These are phyloP conservation scores for Tethya wilhelma DNA, from an alignment of 37 sponge, comb jelly and placozoan genomes.

Conservation along the genomic window DNA sequence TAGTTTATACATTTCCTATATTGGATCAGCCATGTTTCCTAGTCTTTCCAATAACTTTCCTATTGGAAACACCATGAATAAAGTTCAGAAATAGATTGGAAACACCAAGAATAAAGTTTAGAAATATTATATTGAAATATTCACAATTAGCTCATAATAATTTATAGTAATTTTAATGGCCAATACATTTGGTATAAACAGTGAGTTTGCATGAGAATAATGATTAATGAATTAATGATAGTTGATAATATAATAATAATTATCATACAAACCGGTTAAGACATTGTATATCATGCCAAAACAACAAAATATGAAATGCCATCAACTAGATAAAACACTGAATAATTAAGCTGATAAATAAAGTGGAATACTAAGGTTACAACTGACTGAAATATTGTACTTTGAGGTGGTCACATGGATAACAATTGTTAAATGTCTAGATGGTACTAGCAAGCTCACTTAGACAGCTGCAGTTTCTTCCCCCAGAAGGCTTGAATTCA, in stretches of 20 bases:
- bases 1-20: not conserved
- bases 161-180: not conserved
- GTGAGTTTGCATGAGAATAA: not conserved
- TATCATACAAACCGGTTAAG: too few species aligned
- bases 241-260: not conserved
- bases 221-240: not conserved
- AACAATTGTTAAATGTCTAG: too few species aligned
- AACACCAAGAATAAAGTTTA: too few species aligned
- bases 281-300: too few species aligned
- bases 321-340: too few species aligned
- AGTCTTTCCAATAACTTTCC: not conserved
- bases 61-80: not conserved
- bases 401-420: too few species aligned
- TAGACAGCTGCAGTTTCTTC: not conserved
- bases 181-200: not conserved
- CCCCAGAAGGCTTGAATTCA: not conserved
- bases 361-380: too few species aligned
- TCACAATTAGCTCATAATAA: not conserved
- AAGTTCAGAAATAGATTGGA: too few species aligned
- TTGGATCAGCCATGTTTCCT: not conserved
- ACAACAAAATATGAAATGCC: too few species aligned
- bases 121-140: not conserved
- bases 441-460: too few species aligned
- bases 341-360: too few species aligned
- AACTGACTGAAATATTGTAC: too few species aligned